Evolutionary conservation across 2,888 invertebrate genomes (phyloP), one percentile per base, ranked within the genome.

Genomic region (Steinernema carpocapsae): DNA sequence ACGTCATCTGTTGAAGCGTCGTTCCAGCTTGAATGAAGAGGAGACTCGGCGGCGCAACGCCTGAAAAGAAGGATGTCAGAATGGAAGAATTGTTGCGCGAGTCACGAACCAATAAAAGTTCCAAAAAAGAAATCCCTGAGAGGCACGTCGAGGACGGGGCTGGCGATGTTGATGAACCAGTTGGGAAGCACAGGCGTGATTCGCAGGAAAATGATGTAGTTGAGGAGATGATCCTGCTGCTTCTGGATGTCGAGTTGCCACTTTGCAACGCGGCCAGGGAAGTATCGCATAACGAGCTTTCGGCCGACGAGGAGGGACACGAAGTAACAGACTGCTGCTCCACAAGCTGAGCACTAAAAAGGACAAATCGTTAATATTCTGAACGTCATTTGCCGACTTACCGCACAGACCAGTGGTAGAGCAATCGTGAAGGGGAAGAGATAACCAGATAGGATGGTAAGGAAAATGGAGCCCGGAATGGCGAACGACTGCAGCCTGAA

Each of bases 111-210:
- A 79, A 97, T 91, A 89, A 99, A 97, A 76, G 99, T 99, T 79
- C 99, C 99, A 75, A 95, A 88, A 79, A 94, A 94, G 90, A 99
- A 99, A 76, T 94, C 94, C 79, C 91, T 87, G 77, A 97, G 89
- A 0, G 97, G 96, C 46, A 99, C 97, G 83, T 95, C 95, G 85
- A 99, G 93, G 46, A 99, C 94, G 51, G 99, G 99, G 78, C 97
- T 94, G 0, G 94, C 92, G 87, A 99, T 91, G 89, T 97, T 97
- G 81, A 97, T 97, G 88, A 99, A 97, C 99, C 99, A 99, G 89
- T 99, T 99, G 7, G 99, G 99, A 84, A 99, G 90, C 88, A 99
- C 92, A 73, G 99, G 99, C 32, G 99, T 99, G 87, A 99, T 93
- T 82, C 99, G 92, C 82, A 99, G 91, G 89, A 99, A 99, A 87